Base-by-base conservation (phyloP, 1,140 invertebrate genomes). In the Cylas formicarius region DNA sequence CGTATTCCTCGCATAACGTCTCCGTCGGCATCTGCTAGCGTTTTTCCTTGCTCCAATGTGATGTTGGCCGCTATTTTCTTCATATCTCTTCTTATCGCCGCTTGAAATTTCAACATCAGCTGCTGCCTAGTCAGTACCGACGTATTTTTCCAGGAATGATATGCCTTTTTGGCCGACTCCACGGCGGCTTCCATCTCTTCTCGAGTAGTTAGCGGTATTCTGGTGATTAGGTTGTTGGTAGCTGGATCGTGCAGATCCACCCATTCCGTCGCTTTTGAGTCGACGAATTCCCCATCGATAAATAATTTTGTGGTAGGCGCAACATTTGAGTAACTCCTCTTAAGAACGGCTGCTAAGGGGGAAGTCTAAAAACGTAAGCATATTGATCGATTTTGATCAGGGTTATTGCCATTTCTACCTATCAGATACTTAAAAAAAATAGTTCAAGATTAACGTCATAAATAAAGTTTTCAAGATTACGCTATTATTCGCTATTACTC, bases 11-110 rank as follows among this genome's bases (percentile, higher is more conserved):
- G 76, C 29, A 95, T 75, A 3, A 99, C 95, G 73, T 99, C 97
- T 33, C 97, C 97, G 66, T 98, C 93, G 17, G 97, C 96, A 74
- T 99, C 97, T 14, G 82, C 77, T 33, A 94, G 71, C 0, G 97
- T 99, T 68, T 99, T 99, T 17, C 97, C 97, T 72, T 99, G 96
- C 72, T 99, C 96, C 55, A 76, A 69, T 8, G 96, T 98, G 22
- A 99, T 88, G 63, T 84, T 94, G 44, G 83, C 80, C 1, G 94
- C 94, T 41, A 99, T 70, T 62, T 86, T 80, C 73, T 86, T 84
- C 79, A 90, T 74, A 55, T 81, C 80, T 13, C 72, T 69, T 55
- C 77, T 67, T 51, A 81, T 70, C 18, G 79, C 62, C 1, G 75
- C 71, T 48, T 78, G 76, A 42, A 80, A 70, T 63, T 86, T 92